These are phyloP conservation scores for Saccopteryx bilineata DNA, from an alignment of 2,113 vertebrate species.

Conservation along the genomic window DNA sequence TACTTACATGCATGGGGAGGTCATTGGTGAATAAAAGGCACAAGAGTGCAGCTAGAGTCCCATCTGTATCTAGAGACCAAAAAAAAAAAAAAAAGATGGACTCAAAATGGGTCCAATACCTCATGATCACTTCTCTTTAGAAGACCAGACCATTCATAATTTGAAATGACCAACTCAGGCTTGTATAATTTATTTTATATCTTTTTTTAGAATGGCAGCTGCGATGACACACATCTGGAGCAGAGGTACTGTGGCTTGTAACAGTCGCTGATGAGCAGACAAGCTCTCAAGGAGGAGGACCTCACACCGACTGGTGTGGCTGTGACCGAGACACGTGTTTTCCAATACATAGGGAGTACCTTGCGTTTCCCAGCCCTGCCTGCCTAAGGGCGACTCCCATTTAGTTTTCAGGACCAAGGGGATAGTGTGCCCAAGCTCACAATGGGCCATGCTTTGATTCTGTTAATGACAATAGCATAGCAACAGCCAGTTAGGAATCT, in stretches of 20 bases:
- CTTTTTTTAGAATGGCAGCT: background rate
- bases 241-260: background rate
- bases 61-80: background rate
- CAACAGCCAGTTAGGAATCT: too few relatives aligned
- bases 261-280: background rate
- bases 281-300: background rate
- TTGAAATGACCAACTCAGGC: background rate
- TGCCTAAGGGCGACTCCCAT: too few relatives aligned
- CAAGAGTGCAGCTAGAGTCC: background rate
- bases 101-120: background rate
- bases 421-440: accelerated
- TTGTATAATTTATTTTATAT: background rate
- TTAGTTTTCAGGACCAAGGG: background rate
- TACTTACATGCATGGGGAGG: background rate
- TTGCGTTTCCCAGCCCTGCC: background rate
- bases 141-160: background rate
- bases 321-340: background rate
- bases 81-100: too few relatives aligned
- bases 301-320: accelerated
- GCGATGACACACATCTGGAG: background rate
- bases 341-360: background rate
- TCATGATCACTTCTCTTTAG: background rate
- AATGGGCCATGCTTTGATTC: accelerated
- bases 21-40: background rate
- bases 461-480: background rate